Percentiles rank a stretch among this genome's conserved stretches.
Evolutionary conservation across 2,113 vertebrate species (phyloP).

Genomic region (Nesogale talazaci): DNA sequence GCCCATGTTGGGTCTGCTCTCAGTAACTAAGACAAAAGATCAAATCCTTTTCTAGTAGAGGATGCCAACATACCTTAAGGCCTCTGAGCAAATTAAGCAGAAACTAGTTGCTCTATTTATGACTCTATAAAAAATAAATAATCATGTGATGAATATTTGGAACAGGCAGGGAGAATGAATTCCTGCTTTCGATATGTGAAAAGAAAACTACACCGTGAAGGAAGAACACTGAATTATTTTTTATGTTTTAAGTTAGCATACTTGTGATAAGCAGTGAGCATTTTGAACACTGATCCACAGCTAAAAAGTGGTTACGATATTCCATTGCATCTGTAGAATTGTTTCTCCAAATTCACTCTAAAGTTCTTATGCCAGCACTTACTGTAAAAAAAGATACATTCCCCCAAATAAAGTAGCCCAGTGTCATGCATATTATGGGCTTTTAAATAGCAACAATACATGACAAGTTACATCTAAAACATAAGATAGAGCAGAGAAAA

Average conservation of each 20-base stretch:
- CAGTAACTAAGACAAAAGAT: neutral
- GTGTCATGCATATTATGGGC: neutral
- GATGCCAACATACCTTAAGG: neutral
- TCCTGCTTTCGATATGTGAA: neutral
- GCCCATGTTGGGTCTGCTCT: neutral
- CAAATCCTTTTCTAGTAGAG: neutral
- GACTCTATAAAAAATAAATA: neutral
- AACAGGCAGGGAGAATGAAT: neutral
- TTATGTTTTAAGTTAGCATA: neutral
- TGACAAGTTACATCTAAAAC: neutral
- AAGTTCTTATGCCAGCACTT: neutral
- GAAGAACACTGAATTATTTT: neutral
- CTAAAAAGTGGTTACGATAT: neutral
- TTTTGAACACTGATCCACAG: neutral
- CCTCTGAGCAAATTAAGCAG: neutral
- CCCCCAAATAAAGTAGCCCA: neutral
- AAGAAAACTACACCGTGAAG: neutral
- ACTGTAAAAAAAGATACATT: neutral
- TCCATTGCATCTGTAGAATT: neutral
- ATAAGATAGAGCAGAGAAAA: constrained; percentile 7
- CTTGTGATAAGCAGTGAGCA: neutral
- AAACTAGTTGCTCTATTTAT: neutral
- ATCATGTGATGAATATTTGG: neutral
- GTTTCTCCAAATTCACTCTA: neutral
- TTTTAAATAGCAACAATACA: neutral